Evolutionary conservation across 2,797 vertebrate genomes (phyloP).

Genomic region (Simalia tracyae): DNA sequence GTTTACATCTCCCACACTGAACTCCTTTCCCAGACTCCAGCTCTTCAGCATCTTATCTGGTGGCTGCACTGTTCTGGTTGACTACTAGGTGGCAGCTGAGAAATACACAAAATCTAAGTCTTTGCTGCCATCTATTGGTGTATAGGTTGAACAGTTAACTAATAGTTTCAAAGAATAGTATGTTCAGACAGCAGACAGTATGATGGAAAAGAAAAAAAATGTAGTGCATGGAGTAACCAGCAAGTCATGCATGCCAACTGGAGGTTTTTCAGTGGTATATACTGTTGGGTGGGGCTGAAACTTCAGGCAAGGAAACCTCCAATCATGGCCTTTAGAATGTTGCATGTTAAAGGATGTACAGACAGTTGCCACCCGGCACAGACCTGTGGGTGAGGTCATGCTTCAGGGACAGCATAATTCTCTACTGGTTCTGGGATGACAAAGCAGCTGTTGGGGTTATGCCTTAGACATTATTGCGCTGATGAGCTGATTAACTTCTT

Average conservation of each 20-base stretch:
- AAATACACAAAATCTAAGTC: not conserved
- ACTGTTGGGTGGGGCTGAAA: not conserved
- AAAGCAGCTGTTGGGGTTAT: not conserved
- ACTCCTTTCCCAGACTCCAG: not conserved
- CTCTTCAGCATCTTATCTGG: not conserved
- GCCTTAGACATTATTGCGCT: not conserved
- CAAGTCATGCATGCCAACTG: not conserved
- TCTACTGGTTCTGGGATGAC: not conserved
- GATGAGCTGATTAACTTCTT: not conserved
- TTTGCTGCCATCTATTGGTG: not conserved
- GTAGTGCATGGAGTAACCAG: not conserved
- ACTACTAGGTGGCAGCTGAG: not conserved
- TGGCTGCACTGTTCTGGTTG: not conserved
- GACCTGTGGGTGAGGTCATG: not conserved
- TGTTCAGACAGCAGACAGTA: not conserved
- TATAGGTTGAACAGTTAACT: not conserved
- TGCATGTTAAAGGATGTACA: not conserved
- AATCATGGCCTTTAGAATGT: not conserved
- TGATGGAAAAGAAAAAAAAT: not conserved
- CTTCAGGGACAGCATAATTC: not conserved
- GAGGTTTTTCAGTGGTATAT: not conserved
- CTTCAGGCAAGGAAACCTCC: not conserved
- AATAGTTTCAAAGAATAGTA: not conserved
- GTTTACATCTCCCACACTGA: not conserved
- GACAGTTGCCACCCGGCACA: not conserved